Percentiles rank a stretch among this genome's conserved stretches.
phyloP scores from a whole-genome alignment of 2,113 vertebrate genomes.

The Puma concolor region DNA sequence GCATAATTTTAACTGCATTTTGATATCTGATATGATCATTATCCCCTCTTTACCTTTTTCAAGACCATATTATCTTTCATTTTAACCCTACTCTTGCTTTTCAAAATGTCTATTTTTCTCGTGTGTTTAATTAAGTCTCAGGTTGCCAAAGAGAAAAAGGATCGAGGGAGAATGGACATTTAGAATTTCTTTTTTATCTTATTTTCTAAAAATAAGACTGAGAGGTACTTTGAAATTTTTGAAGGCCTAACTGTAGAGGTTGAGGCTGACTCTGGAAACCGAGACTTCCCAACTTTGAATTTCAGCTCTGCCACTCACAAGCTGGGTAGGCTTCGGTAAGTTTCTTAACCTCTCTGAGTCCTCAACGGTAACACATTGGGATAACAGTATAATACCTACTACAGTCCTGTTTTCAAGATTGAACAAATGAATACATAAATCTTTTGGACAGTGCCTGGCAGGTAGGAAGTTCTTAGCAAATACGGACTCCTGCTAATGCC shows the following conservation, averaged over 20 bases:
- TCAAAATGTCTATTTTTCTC: background rate
- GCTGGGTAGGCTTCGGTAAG: background rate
- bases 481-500: background rate
- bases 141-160: background rate
- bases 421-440: background rate
- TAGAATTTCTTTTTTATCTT: background rate
- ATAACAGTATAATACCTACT: background rate
- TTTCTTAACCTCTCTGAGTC: background rate
- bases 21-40: background rate
- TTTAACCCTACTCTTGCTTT: background rate
- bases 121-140: background rate
- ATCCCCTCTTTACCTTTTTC: background rate
- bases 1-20: background rate
- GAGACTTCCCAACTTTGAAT: background rate
- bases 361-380: background rate
- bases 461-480: background rate
- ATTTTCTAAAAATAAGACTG: background rate
- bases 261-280: background rate
- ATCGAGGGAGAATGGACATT: background rate
- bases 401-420: background rate
- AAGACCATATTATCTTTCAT: background rate
- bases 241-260: background rate
- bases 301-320: background rate
- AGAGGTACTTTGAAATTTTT: background rate
- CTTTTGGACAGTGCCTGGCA: background rate